A percentile compares a stretch with the other conserved stretches of the same genome.
These are phyloP conservation scores for Lycia hirtaria DNA, from an alignment of 2,888 invertebrate genomes.

Conservation along the genomic window DNA sequence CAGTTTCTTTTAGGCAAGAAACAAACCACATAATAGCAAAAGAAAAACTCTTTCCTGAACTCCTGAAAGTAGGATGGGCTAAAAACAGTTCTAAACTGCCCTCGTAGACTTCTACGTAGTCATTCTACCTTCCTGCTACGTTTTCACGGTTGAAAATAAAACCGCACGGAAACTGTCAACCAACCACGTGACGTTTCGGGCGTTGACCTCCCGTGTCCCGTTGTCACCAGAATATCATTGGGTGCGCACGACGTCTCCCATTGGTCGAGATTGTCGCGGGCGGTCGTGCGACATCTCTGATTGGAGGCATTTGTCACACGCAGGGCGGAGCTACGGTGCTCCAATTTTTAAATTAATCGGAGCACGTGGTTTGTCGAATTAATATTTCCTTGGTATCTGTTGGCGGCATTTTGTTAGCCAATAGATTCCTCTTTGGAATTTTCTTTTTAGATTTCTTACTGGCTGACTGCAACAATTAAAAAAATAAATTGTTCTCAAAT, in stretches of 20 bases:
- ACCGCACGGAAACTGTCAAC: constrained; percentile 30
- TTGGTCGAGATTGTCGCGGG: constrained; percentile 78
- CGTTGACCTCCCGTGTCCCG: constrained; percentile 66
- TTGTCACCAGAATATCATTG: constrained; percentile 83
- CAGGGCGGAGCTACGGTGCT: constrained; percentile 62
- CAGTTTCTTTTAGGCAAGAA: no score
- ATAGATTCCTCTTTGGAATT: neutral
- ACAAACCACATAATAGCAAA: no score
- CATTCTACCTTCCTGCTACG: neutral
- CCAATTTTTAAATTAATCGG: constrained; percentile 61
- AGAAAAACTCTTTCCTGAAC: no score
- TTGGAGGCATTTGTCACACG: constrained; percentile 76
- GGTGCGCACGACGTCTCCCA: constrained; percentile 65
- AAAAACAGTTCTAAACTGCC: neutral
- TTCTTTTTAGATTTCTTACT: neutral
- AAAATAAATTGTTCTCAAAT: no score
- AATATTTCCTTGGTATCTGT: constrained; percentile 13
- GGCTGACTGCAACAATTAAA: no score
- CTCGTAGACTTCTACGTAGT: neutral
- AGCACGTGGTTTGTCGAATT: constrained; percentile 35
- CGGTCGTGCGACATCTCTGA: constrained; percentile 74
- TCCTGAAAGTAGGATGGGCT: constrained; percentile 15
- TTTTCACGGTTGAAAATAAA: constrained; percentile 32
- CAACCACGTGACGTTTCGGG: constrained; percentile 64
- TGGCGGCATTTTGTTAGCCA: neutral